phyloP scores from a whole-genome alignment of 1,140 invertebrate genomes.

The Nasonia vitripennis region DNA sequence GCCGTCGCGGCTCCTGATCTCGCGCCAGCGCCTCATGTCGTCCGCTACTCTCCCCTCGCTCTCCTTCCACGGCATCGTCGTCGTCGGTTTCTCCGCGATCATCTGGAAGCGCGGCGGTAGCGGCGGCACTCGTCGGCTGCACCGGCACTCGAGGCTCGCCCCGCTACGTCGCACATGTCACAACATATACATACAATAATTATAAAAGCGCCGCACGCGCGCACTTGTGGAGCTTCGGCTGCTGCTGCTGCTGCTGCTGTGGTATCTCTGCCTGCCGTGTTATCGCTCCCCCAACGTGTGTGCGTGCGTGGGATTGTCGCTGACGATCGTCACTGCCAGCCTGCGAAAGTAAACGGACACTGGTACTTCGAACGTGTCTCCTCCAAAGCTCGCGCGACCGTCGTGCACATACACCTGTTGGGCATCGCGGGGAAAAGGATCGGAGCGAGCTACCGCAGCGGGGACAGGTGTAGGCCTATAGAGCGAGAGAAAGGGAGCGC shows the following conservation, averaged over 20 bases:
- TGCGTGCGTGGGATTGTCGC: not conserved
- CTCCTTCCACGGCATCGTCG: not conserved
- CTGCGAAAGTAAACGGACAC: constrained; percentile 2
- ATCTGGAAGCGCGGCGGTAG: not conserved
- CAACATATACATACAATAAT: not conserved
- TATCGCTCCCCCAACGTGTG: not conserved
- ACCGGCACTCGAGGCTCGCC: not conserved
- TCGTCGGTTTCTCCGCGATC: not conserved
- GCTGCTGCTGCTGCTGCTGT: not conserved
- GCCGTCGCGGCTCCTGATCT: not conserved
- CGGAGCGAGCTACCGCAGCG: not conserved
- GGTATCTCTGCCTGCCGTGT: not conserved
- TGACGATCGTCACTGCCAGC: not conserved
- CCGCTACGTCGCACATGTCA: constrained; percentile 32
- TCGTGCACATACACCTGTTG: not conserved
- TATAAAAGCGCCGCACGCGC: constrained; percentile 19
- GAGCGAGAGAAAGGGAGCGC: constrained; percentile 14
- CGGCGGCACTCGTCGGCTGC: not conserved
- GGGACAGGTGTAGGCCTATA: not conserved
- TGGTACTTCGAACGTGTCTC: not conserved
- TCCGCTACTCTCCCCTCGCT: not conserved
- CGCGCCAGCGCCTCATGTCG: not conserved
- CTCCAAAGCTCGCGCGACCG: not conserved
- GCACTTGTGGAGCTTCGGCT: not conserved
- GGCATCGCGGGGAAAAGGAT: not conserved